phyloP scores from a whole-genome alignment of 1,140 invertebrate species.

The Thalassaphorura encarpata region DNA sequence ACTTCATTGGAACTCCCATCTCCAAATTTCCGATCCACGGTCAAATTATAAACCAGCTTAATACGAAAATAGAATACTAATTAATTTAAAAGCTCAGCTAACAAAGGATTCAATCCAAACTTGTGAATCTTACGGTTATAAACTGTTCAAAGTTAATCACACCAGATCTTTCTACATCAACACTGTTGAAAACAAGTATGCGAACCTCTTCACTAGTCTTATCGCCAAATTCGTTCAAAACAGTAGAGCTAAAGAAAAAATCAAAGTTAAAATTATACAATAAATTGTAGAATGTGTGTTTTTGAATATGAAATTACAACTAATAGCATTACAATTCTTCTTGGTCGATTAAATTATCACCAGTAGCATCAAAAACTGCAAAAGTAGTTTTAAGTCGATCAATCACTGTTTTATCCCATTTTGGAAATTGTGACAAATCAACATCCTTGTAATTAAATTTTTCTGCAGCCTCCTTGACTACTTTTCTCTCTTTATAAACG shows the following conservation, averaged over 20 bases:
- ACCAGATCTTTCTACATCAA: not conserved
- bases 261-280: no score
- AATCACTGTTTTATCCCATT: no score
- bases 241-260: not conserved
- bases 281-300: no score
- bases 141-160: conserved; percentile 8
- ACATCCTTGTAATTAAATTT: no score
- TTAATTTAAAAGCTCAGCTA: not conserved
- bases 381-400: no score
- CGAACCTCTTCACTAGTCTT: not conserved
- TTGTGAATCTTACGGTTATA: not conserved
- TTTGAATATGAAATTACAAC: no score
- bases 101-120: not conserved
- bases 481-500: no score
- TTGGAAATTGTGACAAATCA: no score
- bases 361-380: no score
- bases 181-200: not conserved
- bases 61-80: not conserved
- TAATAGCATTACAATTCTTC: no score
- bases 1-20: not conserved
- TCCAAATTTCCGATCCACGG: not conserved
- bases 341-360: no score
- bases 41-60: conserved; percentile 11
- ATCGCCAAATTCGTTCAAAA: conserved; percentile 13
- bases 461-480: no score